Conservation (phyloP, 2,113 vertebrate species). For the Pelusios castaneus region DNA sequence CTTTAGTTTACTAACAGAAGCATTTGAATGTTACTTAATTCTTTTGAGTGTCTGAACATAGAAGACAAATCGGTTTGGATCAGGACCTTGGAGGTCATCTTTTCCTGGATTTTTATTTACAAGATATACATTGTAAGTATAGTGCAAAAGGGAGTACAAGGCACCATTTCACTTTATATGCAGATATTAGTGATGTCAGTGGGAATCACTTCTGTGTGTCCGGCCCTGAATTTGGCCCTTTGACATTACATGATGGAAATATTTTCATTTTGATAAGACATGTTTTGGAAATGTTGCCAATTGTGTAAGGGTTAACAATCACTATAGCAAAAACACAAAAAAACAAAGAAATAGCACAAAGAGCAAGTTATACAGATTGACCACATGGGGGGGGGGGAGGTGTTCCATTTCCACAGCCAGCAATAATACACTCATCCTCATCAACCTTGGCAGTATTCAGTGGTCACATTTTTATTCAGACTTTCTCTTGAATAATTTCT, state of each 20-base stretch:
- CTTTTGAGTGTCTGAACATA: neutral
- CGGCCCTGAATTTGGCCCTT: neutral
- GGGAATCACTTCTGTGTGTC: neutral
- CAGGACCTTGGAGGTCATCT: neutral
- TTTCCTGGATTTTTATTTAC: neutral
- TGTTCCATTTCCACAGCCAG: neutral
- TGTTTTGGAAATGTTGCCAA: neutral
- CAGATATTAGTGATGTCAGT: neutral
- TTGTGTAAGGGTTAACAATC: neutral
- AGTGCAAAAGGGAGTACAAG: neutral
- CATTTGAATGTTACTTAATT: neutral
- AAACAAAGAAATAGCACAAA: neutral
- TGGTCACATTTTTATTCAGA: rapidly evolving
- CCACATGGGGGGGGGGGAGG: too few relatives aligned
- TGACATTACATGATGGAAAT: neutral
- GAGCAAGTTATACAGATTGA: rapidly evolving
- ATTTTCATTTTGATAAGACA: neutral
- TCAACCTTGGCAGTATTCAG: neutral
- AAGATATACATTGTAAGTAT: neutral
- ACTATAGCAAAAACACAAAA: neutral
- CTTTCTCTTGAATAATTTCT: neutral
- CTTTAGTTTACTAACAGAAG: neutral
- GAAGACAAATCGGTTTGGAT: neutral
- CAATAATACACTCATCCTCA: neutral
- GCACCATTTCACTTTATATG: neutral